Evolutionary conservation across 2,888 invertebrate genomes (phyloP).

Genomic region (Leptinotarsa tumamoca): DNA sequence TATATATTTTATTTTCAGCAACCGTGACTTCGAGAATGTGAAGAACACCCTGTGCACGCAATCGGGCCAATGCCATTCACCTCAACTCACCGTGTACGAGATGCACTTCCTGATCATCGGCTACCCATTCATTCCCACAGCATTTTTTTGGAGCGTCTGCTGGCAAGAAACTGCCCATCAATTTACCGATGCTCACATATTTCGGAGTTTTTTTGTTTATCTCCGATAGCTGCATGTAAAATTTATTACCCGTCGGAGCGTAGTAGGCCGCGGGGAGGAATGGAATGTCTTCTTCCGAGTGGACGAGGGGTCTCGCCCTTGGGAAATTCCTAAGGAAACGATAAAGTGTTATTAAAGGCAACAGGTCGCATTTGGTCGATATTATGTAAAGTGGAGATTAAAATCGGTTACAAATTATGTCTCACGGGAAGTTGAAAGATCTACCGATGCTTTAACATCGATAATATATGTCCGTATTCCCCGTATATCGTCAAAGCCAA

Average conservation of each 20-base stretch:
- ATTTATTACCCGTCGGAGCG: constrained; percentile 1
- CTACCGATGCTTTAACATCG: not conserved
- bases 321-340: not conserved
- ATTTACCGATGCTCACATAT: constrained; percentile 3
- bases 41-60: not conserved
- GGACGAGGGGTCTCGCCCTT: not conserved
- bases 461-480: too few species aligned
- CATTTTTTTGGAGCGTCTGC: not conserved
- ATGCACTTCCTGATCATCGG: constrained; percentile 10
- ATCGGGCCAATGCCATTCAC: not conserved
- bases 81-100: constrained; percentile 13
- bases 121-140: constrained; percentile 23
- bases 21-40: too few species aligned
- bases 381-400: not conserved
- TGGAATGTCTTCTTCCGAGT: constrained; percentile 11
- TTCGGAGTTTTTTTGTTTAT: constrained; percentile 4
- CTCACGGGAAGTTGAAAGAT: not conserved
- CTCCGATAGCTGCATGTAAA: not conserved
- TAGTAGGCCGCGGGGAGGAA: not conserved
- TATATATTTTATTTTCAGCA: too few species aligned
- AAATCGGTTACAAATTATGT: not conserved
- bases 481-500: too few species aligned
- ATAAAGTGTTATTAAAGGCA: not conserved
- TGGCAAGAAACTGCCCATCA: not conserved
- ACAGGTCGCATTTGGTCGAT: not conserved